phyloP scores from a whole-genome alignment of 2,113 vertebrate genomes.

The Daphoenositta chrysoptera region DNA sequence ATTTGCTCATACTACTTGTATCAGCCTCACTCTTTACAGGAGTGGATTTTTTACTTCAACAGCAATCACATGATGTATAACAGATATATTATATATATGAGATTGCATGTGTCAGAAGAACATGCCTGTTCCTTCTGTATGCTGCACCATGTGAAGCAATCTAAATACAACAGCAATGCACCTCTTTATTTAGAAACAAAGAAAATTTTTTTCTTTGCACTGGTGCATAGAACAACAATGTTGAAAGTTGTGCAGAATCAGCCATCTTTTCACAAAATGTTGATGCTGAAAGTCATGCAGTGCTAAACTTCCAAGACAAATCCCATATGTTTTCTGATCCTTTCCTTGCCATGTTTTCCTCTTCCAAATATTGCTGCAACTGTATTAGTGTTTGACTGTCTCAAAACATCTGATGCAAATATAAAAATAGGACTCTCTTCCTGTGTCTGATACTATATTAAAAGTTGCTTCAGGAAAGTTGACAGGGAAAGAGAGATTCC shows the following conservation, averaged over 20 bases:
- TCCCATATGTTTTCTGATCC: background rate
- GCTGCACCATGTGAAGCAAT: background rate
- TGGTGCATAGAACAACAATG: background rate
- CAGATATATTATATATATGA: background rate
- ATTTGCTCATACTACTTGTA: background rate
- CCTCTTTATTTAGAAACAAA: background rate
- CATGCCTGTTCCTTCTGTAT: background rate
- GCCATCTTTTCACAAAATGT: background rate
- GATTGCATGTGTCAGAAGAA: background rate
- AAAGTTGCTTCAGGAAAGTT: background rate
- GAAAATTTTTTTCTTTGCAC: background rate
- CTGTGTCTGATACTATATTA: background rate
- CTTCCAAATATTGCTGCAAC: background rate
- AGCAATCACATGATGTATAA: background rate
- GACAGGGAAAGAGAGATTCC: background rate
- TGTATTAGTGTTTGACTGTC: background rate
- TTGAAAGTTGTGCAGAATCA: background rate
- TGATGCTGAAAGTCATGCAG: background rate
- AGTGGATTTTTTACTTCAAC: background rate
- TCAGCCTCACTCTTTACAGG: background rate
- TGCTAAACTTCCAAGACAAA: background rate
- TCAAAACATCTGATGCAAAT: background rate
- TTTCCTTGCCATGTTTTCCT: background rate
- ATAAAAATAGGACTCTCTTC: background rate
- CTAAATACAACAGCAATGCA: background rate